A percentile compares a stretch with the other conserved stretches of the same genome.
phyloP scores from a whole-genome alignment of 2,113 vertebrate genomes.

The Perca fluviatilis region DNA sequence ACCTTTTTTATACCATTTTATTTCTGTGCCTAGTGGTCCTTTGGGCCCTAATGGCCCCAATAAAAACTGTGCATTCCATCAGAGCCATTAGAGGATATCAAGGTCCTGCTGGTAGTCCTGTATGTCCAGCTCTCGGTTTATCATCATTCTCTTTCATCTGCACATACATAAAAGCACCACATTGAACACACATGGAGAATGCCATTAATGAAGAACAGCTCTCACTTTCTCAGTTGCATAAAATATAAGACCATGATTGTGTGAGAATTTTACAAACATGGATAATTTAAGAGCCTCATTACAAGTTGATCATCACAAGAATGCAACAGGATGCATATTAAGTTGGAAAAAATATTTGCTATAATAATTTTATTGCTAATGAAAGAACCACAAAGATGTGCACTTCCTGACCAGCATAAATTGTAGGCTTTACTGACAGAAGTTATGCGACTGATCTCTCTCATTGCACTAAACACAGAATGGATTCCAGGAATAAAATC shows the following conservation, averaged over 20 bases:
- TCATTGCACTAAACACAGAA: neutral
- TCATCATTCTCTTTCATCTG: conserved; percentile 36
- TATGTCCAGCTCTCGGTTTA: conserved; percentile 3
- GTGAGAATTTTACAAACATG: neutral
- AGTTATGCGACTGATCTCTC: conserved; percentile 13
- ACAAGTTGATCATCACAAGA: neutral
- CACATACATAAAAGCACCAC: conserved; percentile 30
- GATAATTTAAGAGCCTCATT: neutral
- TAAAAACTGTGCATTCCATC: conserved; percentile 45
- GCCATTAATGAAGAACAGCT: conserved; percentile 51
- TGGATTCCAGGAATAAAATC: conserved; percentile 21
- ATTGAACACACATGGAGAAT: conserved; percentile 44
- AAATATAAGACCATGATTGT: conserved; percentile 1
- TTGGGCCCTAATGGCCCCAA: conserved; percentile 37
- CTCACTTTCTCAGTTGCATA: conserved; percentile 7
- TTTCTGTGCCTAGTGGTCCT: conserved; percentile 22
- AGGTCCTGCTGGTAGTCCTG: conserved; percentile 43
- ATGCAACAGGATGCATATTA: neutral
- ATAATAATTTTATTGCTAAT: conserved; percentile 2
- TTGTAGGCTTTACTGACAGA: neutral
- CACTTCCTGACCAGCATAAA: conserved; percentile 17
- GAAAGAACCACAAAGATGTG: neutral
- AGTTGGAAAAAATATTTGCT: neutral
- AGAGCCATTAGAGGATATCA: conserved; percentile 45
- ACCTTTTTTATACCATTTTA: conserved; percentile 13